Percentiles rank a stretch among this genome's conserved stretches.
Evolutionary conservation across 2,797 vertebrate species (phyloP).

Genomic region (Nyctalus aviator): DNA sequence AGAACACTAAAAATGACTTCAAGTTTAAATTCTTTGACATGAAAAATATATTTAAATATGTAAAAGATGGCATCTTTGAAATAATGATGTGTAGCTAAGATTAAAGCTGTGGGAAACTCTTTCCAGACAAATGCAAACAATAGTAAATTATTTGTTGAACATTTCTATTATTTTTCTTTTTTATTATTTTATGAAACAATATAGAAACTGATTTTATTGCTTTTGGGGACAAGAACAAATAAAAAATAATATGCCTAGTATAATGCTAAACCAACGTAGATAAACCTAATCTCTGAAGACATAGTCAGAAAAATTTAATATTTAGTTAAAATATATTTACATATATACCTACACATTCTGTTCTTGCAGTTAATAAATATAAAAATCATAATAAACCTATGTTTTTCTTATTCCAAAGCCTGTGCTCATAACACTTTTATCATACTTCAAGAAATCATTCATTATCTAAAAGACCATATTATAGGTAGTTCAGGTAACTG

Average conservation of each 20-base stretch:
- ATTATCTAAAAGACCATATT: background rate
- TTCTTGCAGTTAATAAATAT: background rate
- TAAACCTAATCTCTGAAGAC: slow-evolving; percentile 6
- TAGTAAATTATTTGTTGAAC: slow-evolving; percentile 35
- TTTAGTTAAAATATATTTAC: background rate
- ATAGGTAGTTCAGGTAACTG: background rate
- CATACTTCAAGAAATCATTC: background rate
- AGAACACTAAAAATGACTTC: slow-evolving; percentile 54
- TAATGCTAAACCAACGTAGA: background rate
- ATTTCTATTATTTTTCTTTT: slow-evolving; percentile 42
- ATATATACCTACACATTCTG: background rate
- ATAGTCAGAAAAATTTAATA: slow-evolving; percentile 8
- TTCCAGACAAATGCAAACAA: slow-evolving; percentile 64
- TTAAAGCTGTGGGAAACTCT: slow-evolving; percentile 55
- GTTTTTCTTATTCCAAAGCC: background rate
- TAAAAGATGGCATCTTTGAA: slow-evolving; percentile 64
- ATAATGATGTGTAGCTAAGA: slow-evolving; percentile 63
- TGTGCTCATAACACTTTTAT: background rate
- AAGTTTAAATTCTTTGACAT: slow-evolving; percentile 44
- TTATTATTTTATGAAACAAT: slow-evolving; percentile 56
- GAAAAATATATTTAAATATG: slow-evolving; percentile 71
- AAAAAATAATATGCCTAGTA: background rate
- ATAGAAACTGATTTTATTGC: slow-evolving; percentile 46
- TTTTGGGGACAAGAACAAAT: background rate
- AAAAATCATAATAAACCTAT: background rate